Conservation (phyloP, 2,888 invertebrate species). For the Stenodema calcarata region DNA sequence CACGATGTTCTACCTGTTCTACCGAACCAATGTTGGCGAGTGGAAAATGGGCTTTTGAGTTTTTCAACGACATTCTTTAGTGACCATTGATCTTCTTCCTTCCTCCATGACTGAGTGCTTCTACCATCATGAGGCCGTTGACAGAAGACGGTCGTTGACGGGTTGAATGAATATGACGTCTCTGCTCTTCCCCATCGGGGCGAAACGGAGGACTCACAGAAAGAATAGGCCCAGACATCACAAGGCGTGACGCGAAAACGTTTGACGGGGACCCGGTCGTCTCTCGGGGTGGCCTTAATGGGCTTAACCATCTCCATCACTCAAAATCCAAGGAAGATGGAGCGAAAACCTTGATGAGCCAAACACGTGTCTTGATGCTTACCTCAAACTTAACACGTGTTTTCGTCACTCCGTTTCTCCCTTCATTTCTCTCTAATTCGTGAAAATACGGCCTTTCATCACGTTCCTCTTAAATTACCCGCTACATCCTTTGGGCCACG, state of each 20-base stretch:
- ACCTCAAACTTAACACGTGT: neutral
- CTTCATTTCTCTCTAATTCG: neutral
- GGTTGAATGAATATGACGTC: no score
- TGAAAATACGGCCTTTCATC: neutral
- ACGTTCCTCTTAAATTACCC: neutral
- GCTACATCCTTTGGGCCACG: neutral
- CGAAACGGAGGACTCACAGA: neutral
- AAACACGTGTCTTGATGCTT: neutral
- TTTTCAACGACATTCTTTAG: no score
- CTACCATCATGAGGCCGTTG: no score
- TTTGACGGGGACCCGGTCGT: neutral
- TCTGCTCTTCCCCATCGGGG: no score
- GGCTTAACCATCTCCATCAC: neutral
- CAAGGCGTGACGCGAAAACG: neutral
- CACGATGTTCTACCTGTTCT: no score
- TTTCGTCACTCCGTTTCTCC: neutral
- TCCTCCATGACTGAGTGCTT: no score
- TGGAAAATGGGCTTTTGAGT: no score
- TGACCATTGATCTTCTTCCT: no score
- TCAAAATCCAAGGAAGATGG: neutral
- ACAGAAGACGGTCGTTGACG: no score
- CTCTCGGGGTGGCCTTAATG: slow-evolving; percentile 15
- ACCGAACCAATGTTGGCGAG: no score
- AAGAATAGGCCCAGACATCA: neutral
- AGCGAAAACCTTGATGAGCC: neutral